Evolutionary conservation across 1,140 invertebrate genomes (phyloP).

Genomic region (Drosophila insularis): DNA sequence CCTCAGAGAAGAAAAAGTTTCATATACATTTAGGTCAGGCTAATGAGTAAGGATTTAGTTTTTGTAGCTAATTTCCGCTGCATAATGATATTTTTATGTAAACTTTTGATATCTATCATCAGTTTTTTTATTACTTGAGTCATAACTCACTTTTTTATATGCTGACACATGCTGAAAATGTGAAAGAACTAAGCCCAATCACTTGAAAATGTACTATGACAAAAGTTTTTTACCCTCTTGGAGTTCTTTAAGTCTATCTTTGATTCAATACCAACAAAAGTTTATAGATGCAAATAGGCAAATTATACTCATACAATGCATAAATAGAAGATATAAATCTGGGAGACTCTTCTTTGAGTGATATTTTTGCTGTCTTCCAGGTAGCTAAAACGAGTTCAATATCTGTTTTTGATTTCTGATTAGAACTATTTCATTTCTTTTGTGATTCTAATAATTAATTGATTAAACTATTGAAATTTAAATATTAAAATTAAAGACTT

Average conservation of each 20-base stretch:
- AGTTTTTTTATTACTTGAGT: conserved; percentile 3
- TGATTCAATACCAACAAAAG: too few relatives aligned
- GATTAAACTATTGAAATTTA: background rate
- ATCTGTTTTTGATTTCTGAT: background rate
- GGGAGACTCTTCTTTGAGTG: too few relatives aligned
- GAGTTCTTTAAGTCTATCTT: too few relatives aligned
- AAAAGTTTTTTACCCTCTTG: background rate
- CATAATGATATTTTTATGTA: background rate
- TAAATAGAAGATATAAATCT: too few relatives aligned
- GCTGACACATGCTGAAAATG: background rate
- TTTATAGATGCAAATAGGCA: too few relatives aligned
- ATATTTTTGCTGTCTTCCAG: too few relatives aligned
- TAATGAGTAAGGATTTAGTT: background rate
- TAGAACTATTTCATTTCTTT: background rate
- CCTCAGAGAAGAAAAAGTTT: background rate
- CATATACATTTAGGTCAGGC: too few relatives aligned
- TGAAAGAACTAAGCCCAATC: background rate
- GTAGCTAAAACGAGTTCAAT: too few relatives aligned
- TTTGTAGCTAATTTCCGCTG: background rate
- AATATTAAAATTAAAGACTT: background rate
- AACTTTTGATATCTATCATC: background rate
- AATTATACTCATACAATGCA: too few relatives aligned
- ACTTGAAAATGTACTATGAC: background rate
- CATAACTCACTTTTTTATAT: background rate
- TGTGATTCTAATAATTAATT: background rate